Evolutionary conservation across 2,888 invertebrate genomes (phyloP).

Genomic region (Epinotia demarniana): DNA sequence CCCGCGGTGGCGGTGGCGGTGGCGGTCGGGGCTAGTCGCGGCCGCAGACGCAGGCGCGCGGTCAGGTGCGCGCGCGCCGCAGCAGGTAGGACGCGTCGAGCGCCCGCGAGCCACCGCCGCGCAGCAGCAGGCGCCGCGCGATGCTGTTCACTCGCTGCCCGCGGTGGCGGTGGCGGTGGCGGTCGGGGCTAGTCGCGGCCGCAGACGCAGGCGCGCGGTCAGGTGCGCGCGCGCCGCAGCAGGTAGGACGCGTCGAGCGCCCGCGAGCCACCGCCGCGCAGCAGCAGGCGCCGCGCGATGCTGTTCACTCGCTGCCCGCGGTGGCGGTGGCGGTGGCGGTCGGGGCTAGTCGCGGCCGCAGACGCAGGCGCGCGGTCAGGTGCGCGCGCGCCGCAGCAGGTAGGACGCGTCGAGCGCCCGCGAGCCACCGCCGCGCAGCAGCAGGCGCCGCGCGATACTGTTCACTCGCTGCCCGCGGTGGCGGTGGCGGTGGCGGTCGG

Average conservation of each 20-base stretch:
- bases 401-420: too few species aligned
- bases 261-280: slow-evolving; percentile 59
- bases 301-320: slow-evolving; percentile 75
- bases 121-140: slow-evolving; percentile 52
- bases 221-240: slow-evolving; percentile 53
- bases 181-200: slow-evolving; percentile 7
- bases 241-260: slow-evolving; percentile 74
- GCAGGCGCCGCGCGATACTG: too few species aligned
- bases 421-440: too few species aligned
- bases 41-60: too few species aligned
- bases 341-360: too few species aligned
- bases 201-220: slow-evolving; percentile 11
- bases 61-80: slow-evolving; percentile 48
- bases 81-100: slow-evolving; percentile 75
- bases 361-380: too few species aligned
- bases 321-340: too few species aligned
- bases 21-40: not conserved
- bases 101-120: slow-evolving; percentile 57
- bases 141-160: slow-evolving; percentile 73
- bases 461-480: too few species aligned
- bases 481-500: too few species aligned
- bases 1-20: too few species aligned
- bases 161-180: too few species aligned
- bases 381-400: too few species aligned
- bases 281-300: slow-evolving; percentile 71